A percentile compares a stretch with the other conserved stretches of the same genome.
Conservation (phyloP, 2,113 vertebrate species). For the Empidonax traillii region DNA sequence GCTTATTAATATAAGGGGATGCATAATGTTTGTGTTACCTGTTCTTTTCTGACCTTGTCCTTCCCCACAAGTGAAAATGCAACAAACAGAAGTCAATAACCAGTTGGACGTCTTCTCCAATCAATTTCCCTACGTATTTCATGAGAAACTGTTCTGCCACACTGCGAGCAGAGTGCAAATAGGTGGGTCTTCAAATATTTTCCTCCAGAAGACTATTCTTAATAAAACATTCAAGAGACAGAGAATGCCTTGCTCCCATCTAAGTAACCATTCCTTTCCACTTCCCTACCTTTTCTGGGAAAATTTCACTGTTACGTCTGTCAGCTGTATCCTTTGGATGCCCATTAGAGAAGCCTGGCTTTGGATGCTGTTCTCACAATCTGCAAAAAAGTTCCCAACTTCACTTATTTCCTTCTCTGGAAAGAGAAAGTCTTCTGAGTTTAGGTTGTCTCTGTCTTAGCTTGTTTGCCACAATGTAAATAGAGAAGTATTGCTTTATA, state of each 20-base stretch:
- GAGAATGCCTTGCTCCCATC: background rate
- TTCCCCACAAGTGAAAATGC: background rate
- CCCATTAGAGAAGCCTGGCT: background rate
- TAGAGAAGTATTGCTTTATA: background rate
- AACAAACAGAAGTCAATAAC: background rate
- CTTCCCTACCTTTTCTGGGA: background rate
- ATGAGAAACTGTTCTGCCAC: background rate
- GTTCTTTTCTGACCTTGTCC: background rate
- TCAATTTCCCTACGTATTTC: background rate
- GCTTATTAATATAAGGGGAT: background rate
- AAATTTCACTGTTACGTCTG: background rate
- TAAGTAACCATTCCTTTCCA: background rate
- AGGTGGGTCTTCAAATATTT: background rate
- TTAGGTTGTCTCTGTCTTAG: background rate
- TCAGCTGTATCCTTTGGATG: background rate
- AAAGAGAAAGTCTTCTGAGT: background rate
- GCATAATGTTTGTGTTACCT: background rate
- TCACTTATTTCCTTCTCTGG: background rate
- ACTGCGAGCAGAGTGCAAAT: background rate
- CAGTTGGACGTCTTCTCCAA: background rate
- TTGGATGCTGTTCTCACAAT: background rate
- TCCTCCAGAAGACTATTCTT: background rate
- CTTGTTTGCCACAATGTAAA: background rate
- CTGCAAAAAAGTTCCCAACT: background rate
- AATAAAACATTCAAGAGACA: background rate